Base-by-base conservation (phyloP, 2,888 invertebrate species). In the Salpingus planirostris region DNA sequence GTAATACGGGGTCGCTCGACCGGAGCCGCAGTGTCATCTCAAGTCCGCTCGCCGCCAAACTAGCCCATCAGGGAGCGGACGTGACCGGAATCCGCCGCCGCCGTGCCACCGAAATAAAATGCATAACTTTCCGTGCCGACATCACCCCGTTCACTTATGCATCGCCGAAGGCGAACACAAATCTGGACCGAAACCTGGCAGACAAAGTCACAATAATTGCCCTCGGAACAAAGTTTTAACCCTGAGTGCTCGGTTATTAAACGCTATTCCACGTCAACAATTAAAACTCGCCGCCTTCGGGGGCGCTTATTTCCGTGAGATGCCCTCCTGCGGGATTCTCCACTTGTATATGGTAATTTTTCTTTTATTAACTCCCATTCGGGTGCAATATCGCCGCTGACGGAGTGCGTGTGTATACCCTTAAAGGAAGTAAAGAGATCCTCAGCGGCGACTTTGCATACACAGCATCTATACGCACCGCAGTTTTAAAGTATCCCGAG, bases 281-380 rank as follows among this genome's bases (percentile, higher is more conserved):
- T 18, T 18, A 18, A 18, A 18, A 18, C 8, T 18, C 6, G 6
- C 18, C 8, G 6, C 22, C 30, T 36, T 36, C 34, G 29, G 33
- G 38, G 36, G 31, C 36, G 33, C 40, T 45, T 33, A 31, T 40
- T 8, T n/a, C n/a, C n/a, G n/a, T n/a, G n/a, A n/a, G n/a, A n/a
- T n/a, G n/a, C n/a, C n/a, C n/a, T n/a, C n/a, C n/a, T n/a, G n/a
- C n/a, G n/a, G n/a, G n/a, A n/a, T n/a, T n/a, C n/a, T n/a, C n/a
- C n/a, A n/a, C n/a, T n/a, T n/a, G n/a, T 38, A 42, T 44, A 44
- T 40, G 46, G 42, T 42, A 40, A 43, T 46, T 46, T 32, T 42
- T 38, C 38, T 46, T 46, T 46, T 46, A 46, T 46, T 42, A 36
- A 39, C 30, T 27, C 21, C 33, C 33, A 30, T 38, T 33, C 13